Evolutionary conservation across 2,888 invertebrate genomes (phyloP).

Genomic region (Netelia inedita): DNA sequence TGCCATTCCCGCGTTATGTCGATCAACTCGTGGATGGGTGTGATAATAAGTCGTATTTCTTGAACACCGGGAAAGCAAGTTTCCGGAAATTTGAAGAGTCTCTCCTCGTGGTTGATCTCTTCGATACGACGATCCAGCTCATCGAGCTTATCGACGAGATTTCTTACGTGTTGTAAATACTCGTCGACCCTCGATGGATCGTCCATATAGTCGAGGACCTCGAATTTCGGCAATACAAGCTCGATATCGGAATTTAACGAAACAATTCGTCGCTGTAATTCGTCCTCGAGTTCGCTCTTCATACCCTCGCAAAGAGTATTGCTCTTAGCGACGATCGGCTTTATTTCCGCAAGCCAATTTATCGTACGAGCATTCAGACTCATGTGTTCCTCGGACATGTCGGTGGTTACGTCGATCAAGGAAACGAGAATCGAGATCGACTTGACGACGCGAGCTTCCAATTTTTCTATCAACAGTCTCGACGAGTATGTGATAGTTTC

Average conservation of each 20-base stretch:
- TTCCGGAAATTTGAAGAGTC: constrained; percentile 87
- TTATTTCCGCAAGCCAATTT: constrained; percentile 86
- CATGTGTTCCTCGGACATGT: constrained; percentile 85
- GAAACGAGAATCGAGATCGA: constrained; percentile 81
- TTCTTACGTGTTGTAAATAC: constrained; percentile 86
- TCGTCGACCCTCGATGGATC: constrained; percentile 86
- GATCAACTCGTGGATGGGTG: constrained; percentile 81
- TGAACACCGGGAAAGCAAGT: constrained; percentile 86
- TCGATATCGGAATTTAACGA: constrained; percentile 86
- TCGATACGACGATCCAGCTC: constrained; percentile 85
- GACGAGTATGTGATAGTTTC: constrained; percentile 86
- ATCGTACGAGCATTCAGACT: constrained; percentile 86
- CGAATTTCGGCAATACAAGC: constrained; percentile 85
- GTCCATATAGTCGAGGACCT: constrained; percentile 87
- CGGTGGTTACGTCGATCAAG: constrained; percentile 85
- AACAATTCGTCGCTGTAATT: constrained; percentile 85
- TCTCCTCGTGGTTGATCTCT: constrained; percentile 88
- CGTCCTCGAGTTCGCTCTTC: constrained; percentile 87
- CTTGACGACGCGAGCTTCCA: constrained; percentile 84
- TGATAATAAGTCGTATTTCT: constrained; percentile 84
- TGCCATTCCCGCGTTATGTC: constrained; percentile 87
- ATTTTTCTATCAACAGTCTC: constrained; percentile 84
- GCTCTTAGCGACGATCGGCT: constrained; percentile 86
- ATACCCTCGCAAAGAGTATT: constrained; percentile 86
- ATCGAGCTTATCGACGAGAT: constrained; percentile 85